Evolutionary conservation across 2,888 invertebrate genomes (phyloP), one percentile per base, ranked within the genome.

Genomic region (Lepetodrilus schrolli): DNA sequence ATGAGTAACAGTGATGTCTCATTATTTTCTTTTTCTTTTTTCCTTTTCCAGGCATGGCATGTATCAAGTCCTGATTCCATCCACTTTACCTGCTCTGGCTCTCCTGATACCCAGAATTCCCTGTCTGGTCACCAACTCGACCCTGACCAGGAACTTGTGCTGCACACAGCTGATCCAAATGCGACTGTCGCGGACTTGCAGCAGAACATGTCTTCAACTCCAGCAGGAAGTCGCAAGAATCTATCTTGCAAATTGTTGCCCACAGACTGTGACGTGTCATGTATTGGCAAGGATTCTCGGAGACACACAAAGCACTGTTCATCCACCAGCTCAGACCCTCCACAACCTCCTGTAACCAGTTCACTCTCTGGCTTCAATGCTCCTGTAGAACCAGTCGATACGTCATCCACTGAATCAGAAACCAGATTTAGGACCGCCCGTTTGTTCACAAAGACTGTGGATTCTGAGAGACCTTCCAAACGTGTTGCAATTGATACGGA

Each of bases 41-140:
- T 47, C 5, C 34, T 13, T 23, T 30, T 17, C 58, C 58, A 58
- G 58, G 58, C 58, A 23, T 58, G 58, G 58, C 58, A 58, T 34
- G 34, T 17, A 17, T 8, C 58, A 1, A 26, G 58, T 58, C 26
- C 26, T 7, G 58, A 58, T 7, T 58, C 58, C 2, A 13, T 58
- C 26, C 26, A 58, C 30, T 30, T 58, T 23, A 30, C 58, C 10
- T 58, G 58, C 34, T 30, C 58, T 7, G 17, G 17, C 7, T 34
- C 26, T 4, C 17, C 23, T 17, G 58, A 58, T 58, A 30, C 58
- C 17, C 58, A 58, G 34, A 30, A 58, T 7, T 43, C 43, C 4
- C n/a, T n/a, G n/a, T n/a, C n/a, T n/a, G 48, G 10, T n/a, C 21
- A 17, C 7, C 48, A 48, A 21, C 21, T 48, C 48, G 48, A 48